Percentiles rank a stretch among this genome's conserved stretches.
These are phyloP conservation scores for Perizoma flavofasciatum DNA, from an alignment of 2,888 invertebrate genomes.

Conservation along the genomic window DNA sequence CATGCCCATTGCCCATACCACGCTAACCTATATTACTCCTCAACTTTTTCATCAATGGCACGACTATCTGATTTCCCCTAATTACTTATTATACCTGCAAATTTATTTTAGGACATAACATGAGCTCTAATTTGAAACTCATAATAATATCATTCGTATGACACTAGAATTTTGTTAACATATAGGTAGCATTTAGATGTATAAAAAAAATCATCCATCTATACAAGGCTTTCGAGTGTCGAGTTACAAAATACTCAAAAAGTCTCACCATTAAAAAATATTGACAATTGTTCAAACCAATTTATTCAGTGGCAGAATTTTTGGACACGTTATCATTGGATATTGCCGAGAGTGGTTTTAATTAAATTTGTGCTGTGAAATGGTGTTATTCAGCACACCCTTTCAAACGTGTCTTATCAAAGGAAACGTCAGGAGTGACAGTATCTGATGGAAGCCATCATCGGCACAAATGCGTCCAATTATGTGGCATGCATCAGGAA, in stretches of 20 bases:
- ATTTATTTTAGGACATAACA: too few species aligned
- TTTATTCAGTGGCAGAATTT: conserved; percentile 11
- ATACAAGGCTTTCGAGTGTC: not conserved
- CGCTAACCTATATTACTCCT: too few species aligned
- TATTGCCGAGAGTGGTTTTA: conserved; percentile 51
- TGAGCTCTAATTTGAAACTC: too few species aligned
- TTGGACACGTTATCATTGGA: conserved; percentile 21
- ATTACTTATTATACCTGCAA: too few species aligned
- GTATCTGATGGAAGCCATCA: conserved; percentile 68
- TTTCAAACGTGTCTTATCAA: conserved; percentile 72
- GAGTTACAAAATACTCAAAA: conserved; percentile 2
- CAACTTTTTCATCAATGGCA: too few species aligned
- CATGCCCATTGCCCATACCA: too few species aligned
- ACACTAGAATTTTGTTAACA: too few species aligned
- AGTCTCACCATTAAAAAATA: too few species aligned
- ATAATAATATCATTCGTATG: too few species aligned
- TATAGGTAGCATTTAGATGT: too few species aligned
- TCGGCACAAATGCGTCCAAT: conserved; percentile 70
- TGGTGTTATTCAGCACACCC: conserved; percentile 64
- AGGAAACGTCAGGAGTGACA: conserved; percentile 71
- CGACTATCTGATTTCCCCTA: too few species aligned
- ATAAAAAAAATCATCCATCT: too few species aligned
- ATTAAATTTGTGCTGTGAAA: conserved; percentile 63
- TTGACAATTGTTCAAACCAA: not conserved
- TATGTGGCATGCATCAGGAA: conserved; percentile 53